phyloP scores from a whole-genome alignment of 1,140 invertebrate species.

The Venturia canescens region DNA sequence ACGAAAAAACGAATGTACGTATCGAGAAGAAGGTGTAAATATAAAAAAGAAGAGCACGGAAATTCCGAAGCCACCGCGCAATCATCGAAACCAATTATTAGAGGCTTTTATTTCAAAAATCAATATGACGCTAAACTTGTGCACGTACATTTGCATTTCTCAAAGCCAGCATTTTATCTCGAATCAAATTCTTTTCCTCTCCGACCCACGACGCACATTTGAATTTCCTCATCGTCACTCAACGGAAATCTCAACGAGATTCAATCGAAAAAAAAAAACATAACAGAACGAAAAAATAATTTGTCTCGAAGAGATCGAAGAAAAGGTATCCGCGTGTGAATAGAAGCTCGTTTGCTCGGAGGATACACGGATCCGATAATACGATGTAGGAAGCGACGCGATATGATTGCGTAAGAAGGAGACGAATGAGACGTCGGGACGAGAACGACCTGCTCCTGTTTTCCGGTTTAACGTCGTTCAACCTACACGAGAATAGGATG shows the following conservation, averaged over 20 bases:
- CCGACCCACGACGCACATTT: background rate
- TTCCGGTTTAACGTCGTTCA: constrained; percentile 13
- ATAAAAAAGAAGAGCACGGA: background rate
- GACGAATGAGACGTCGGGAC: background rate
- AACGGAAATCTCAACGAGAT: background rate
- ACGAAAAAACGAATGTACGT: constrained; percentile 14
- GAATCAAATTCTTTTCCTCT: background rate
- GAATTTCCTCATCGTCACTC: background rate
- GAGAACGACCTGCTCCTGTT: background rate
- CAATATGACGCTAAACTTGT: too few relatives aligned
- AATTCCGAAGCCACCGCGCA: too few relatives aligned
- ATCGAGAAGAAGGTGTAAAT: background rate
- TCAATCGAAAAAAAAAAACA: background rate
- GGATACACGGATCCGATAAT: background rate
- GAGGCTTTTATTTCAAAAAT: too few relatives aligned
- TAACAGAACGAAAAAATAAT: background rate
- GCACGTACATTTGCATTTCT: too few relatives aligned
- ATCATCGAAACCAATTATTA: too few relatives aligned
- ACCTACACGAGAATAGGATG: background rate
- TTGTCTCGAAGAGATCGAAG: background rate
- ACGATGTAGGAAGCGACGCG: background rate
- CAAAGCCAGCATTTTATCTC: background rate
- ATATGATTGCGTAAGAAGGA: constrained; percentile 2
- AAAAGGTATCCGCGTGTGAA: background rate
- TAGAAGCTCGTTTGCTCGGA: constrained; percentile 6